Percentiles rank a stretch among this genome's conserved stretches.
These are phyloP conservation scores for Synergus umbraculus DNA, from an alignment of 2,888 invertebrate genomes.

Conservation along the genomic window DNA sequence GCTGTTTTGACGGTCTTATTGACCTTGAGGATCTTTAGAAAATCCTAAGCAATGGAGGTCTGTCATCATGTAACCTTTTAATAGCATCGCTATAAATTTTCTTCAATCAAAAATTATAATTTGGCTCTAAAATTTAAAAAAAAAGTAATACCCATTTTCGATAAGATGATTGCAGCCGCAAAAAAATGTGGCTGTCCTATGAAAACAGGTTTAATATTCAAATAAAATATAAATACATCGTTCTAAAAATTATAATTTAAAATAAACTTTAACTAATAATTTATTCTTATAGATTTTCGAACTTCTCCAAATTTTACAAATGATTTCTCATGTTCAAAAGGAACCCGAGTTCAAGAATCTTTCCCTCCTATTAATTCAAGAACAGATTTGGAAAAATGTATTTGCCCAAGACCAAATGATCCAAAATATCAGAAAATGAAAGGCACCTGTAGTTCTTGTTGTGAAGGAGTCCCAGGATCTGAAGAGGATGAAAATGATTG, in stretches of 20 bases:
- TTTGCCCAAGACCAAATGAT: conserved; percentile 8
- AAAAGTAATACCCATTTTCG: not conserved
- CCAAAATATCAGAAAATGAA: conserved; percentile 17
- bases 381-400: conserved; percentile 21
- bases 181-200: conserved; percentile 62
- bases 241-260: not conserved
- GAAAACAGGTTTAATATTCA: conserved; percentile 21
- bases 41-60: not conserved
- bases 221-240: not conserved
- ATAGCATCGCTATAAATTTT: not conserved
- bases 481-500: conserved; percentile 21
- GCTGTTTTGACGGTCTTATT: too few relatives aligned
- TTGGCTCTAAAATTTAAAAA: conserved; percentile 15
- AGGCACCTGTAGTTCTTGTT: conserved; percentile 36
- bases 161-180: conserved; percentile 63
- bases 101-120: conserved; percentile 37
- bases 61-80: not conserved
- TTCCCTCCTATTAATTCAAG: not conserved
- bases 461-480: conserved; percentile 21
- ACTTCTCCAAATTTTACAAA: not conserved
- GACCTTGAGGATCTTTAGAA: not conserved
- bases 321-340: not conserved
- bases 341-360: not conserved
- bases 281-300: not conserved
- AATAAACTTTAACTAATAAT: not conserved